Evolutionary conservation across 2,113 vertebrate species (phyloP).

Genomic region (Motacilla alba): DNA sequence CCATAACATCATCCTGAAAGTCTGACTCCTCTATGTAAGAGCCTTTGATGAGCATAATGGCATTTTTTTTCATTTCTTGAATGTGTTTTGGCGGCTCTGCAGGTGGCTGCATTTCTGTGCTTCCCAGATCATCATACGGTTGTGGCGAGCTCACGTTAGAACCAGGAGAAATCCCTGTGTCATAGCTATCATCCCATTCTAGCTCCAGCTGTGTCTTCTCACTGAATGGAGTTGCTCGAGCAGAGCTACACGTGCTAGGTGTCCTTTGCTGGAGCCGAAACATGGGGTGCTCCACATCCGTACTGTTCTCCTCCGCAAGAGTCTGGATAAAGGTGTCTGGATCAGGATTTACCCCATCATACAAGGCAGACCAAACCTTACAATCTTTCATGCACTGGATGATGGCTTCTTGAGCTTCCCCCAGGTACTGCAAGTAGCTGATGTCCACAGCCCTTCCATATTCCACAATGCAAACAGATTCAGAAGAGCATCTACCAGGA

Average conservation of each 20-base stretch:
- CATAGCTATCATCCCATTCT: slow-evolving; percentile 97
- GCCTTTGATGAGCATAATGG: slow-evolving; percentile 87
- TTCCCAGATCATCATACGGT: background rate
- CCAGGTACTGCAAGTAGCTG: slow-evolving; percentile 94
- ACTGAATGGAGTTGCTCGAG: background rate
- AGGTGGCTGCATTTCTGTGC: slow-evolving; percentile 3
- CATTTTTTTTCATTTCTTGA: slow-evolving; percentile 90
- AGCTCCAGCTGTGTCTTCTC: slow-evolving; percentile 81
- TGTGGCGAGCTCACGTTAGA: slow-evolving; percentile 56
- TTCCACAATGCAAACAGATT: slow-evolving; percentile 85
- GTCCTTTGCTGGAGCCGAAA: slow-evolving; percentile 38
- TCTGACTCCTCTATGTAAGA: slow-evolving; percentile 94
- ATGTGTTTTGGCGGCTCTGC: slow-evolving; percentile 86
- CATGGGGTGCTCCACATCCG: background rate
- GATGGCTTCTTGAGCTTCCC: slow-evolving; percentile 86
- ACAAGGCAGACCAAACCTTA: slow-evolving; percentile 88
- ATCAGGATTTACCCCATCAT: slow-evolving; percentile 87
- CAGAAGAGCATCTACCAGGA: slow-evolving; percentile 23
- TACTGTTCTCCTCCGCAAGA: slow-evolving; percentile 69
- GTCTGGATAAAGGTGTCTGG: slow-evolving; percentile 81
- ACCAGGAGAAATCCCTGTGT: slow-evolving; percentile 80
- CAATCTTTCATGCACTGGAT: slow-evolving; percentile 84
- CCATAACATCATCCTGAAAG: slow-evolving; percentile 94
- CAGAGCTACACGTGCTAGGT: background rate
- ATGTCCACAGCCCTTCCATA: slow-evolving; percentile 85